Conservation (phyloP, 2,113 vertebrate genomes). For the Corythoichthys intestinalis region DNA sequence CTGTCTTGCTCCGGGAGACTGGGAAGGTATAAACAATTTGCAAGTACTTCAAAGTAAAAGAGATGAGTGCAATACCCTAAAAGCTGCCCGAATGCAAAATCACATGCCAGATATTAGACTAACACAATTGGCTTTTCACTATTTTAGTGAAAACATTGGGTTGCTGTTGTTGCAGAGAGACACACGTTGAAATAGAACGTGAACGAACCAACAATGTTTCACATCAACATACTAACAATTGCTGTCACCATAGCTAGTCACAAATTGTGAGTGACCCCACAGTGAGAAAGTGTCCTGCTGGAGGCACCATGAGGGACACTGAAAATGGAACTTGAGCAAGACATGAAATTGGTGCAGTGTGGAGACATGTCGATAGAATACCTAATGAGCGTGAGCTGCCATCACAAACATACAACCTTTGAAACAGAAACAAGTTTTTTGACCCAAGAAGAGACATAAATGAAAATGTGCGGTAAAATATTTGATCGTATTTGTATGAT, state of each 20-base stretch:
- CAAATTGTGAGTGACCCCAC: constrained; percentile 63
- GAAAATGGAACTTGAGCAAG: constrained; percentile 69
- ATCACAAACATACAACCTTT: constrained; percentile 22
- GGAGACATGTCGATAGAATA: constrained; percentile 66
- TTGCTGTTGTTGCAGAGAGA: constrained; percentile 33
- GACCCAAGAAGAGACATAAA: background rate
- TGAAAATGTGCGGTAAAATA: background rate
- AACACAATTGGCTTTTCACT: background rate
- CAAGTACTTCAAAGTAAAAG: constrained; percentile 70
- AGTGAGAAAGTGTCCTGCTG: constrained; percentile 65
- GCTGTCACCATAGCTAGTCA: constrained; percentile 54
- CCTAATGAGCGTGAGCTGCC: constrained; percentile 57
- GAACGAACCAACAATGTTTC: constrained; percentile 41
- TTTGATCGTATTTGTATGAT: background rate
- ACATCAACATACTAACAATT: constrained; percentile 76
- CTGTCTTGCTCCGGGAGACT: constrained; percentile 68
- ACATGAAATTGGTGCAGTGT: constrained; percentile 64
- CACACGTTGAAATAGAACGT: constrained; percentile 18
- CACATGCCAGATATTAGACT: background rate
- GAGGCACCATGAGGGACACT: constrained; percentile 64
- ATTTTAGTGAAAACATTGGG: background rate
- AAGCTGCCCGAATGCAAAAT: constrained; percentile 47
- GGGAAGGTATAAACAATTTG: constrained; percentile 69
- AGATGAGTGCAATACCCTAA: constrained; percentile 67
- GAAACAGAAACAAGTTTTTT: constrained; percentile 35